Percentiles rank a stretch among this genome's conserved stretches.
Evolutionary conservation across 92 coral and sea anemone species (phyloP).

Genomic region (Umimayanthus kanabou): DNA sequence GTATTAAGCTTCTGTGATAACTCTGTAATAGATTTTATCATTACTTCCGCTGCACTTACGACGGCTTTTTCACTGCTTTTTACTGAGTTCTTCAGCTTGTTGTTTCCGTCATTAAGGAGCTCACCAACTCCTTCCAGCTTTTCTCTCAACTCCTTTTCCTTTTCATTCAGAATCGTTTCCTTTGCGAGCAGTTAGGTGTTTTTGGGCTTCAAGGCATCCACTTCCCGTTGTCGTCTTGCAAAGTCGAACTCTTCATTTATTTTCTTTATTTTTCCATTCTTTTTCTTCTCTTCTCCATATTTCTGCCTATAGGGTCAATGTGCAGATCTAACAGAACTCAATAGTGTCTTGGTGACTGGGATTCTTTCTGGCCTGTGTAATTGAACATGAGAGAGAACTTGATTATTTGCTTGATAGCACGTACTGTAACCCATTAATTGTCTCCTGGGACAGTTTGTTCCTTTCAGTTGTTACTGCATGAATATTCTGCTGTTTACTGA

Average conservation of each 20-base stretch:
- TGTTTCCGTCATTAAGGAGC: conserved; percentile 14
- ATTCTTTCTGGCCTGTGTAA: conserved; percentile 25
- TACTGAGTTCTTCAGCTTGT: neutral
- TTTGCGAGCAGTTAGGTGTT: conserved; percentile 35
- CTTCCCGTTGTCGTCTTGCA: conserved; percentile 41
- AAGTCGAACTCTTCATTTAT: conserved; percentile 35
- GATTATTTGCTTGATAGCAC: conserved; percentile 34
- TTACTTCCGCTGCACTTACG: conserved; percentile 16
- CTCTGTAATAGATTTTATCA: too few species aligned
- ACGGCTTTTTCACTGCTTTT: neutral
- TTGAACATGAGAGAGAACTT: conserved; percentile 29
- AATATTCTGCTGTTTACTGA: conserved; percentile 34
- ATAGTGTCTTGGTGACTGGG: conserved; percentile 30
- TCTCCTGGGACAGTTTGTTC: conserved; percentile 37
- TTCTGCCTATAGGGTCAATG: conserved; percentile 33
- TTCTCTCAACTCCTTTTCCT: conserved; percentile 25
- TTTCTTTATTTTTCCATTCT: conserved; percentile 35
- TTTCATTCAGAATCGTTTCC: conserved; percentile 19
- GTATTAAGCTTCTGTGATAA: too few species aligned
- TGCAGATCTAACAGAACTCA: conserved; percentile 20
- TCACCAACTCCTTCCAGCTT: conserved; percentile 37
- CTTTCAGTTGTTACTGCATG: conserved; percentile 14
- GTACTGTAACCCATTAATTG: conserved; percentile 28
- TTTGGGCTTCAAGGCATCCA: conserved; percentile 41
- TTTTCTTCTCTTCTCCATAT: conserved; percentile 23